These are phyloP conservation scores for Brachionus angularis DNA, from an alignment of 1,140 invertebrate species.

Conservation along the genomic window DNA sequence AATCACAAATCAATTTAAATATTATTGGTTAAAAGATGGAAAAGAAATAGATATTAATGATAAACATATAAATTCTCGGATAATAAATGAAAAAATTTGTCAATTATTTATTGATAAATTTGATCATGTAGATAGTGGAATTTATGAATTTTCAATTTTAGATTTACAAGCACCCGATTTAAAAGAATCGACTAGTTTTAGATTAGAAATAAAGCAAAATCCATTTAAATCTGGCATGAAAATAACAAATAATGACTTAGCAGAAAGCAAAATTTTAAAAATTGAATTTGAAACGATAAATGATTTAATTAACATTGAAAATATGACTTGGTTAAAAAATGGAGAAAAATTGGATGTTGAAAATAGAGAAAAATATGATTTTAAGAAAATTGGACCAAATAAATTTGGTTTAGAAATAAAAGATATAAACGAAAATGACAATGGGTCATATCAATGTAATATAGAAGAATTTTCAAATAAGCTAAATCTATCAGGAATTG, in stretches of 20 bases:
- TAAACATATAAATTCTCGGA: not conserved
- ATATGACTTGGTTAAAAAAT: conserved; percentile 26
- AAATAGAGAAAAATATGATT: not conserved
- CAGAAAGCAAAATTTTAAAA: not conserved
- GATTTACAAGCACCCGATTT: not conserved
- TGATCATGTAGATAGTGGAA: conserved; percentile 13
- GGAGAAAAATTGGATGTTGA: not conserved
- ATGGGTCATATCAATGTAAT: conserved; percentile 27
- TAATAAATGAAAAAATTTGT: conserved; percentile 9
- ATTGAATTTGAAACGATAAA: conserved; percentile 38
- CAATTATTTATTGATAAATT: conserved; percentile 40
- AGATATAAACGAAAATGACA: conserved; percentile 4
- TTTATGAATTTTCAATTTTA: conserved; percentile 21
- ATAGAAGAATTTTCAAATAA: conserved; percentile 29
- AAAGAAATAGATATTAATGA: conserved; percentile 1
- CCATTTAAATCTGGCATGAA: conserved; percentile 35
- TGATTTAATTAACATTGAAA: not conserved
- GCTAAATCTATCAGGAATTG: conserved; percentile 20
- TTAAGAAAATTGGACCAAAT: not conserved
- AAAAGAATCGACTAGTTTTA: conserved; percentile 18
- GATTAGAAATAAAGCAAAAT: conserved; percentile 37
- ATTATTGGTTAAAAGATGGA: conserved; percentile 31
- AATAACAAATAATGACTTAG: not conserved
- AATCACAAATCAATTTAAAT: not conserved
- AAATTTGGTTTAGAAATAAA: conserved; percentile 23